Percentiles rank a stretch among this genome's conserved stretches.
These are phyloP conservation scores for Acanthaster planci DNA, from an alignment of 35 echinoderm and acorn worm genomes.

Conservation along the genomic window DNA sequence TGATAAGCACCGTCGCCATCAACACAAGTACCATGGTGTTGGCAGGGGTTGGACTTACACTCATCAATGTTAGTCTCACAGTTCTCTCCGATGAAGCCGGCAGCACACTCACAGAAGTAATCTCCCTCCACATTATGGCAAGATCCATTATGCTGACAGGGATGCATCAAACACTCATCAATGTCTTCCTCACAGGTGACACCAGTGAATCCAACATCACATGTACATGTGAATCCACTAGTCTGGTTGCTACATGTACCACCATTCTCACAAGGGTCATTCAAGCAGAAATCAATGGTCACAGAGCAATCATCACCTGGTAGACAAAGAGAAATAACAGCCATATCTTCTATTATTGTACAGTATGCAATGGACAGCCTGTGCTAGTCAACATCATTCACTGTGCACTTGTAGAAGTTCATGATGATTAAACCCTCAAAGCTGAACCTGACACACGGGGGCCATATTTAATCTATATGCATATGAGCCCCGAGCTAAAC, in stretches of 20 bases:
- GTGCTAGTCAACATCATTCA: no score
- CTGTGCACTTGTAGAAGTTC: no score
- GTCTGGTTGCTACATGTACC: background rate
- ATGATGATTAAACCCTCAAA: no score
- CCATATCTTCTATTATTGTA: no score
- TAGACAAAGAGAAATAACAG: background rate
- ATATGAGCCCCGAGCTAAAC: no score
- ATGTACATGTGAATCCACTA: background rate
- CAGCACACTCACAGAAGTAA: background rate
- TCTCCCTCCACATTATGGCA: background rate
- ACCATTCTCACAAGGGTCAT: no score
- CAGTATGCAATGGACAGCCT: no score
- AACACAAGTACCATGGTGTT: conserved; percentile 28
- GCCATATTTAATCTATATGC: no score
- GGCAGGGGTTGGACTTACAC: conserved; percentile 28
- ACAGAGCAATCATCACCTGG: conserved; percentile 23
- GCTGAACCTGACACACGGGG: no score
- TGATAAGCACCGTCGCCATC: conserved; percentile 10
- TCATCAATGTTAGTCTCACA: conserved; percentile 32
- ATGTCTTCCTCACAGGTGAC: background rate
- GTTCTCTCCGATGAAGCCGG: background rate
- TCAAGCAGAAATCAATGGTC: background rate
- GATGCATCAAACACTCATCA: background rate
- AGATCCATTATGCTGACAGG: background rate
- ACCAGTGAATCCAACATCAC: background rate